Conservation (phyloP, 1,140 invertebrate genomes). For the Metaphire vulgaris region DNA sequence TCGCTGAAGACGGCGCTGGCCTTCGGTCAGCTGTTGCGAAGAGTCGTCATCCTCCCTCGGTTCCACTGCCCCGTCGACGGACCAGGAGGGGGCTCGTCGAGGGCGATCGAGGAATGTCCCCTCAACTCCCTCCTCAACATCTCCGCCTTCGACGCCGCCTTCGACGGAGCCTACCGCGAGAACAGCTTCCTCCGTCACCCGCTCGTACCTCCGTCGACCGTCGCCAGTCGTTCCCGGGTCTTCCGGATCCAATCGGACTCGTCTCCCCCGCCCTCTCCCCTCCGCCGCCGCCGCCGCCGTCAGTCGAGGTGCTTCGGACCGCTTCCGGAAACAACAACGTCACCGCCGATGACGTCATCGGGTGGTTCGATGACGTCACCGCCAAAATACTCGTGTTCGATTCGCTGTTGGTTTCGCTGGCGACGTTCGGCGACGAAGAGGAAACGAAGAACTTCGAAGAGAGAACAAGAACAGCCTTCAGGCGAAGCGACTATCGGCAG, state of each 20-base stretch:
- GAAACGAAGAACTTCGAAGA: neutral
- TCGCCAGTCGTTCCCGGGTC: neutral
- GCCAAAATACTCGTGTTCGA: neutral
- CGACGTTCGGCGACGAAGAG: neutral
- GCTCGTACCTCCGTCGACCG: conserved; percentile 11
- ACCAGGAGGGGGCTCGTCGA: no score
- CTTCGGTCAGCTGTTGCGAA: conserved; percentile 16
- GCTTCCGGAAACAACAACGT: neutral
- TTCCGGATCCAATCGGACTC: neutral
- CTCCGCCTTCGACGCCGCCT: conserved; percentile 18
- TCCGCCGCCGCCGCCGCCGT: neutral
- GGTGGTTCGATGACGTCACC: neutral
- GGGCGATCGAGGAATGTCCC: conserved; percentile 3
- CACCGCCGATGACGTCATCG: neutral
- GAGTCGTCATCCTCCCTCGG: conserved; percentile 24
- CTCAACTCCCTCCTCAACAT: conserved; percentile 28
- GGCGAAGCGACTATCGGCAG: neutral
- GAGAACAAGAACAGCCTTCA: neutral
- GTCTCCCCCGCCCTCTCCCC: neutral
- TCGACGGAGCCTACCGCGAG: conserved; percentile 23
- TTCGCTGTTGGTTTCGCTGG: neutral
- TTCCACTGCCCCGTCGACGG: conserved; percentile 22
- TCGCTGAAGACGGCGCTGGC: conserved; percentile 18
- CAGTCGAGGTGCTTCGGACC: no score
- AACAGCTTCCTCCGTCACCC: conserved; percentile 28